These are phyloP conservation scores for Campoletis raptor DNA, from an alignment of 2,888 invertebrate genomes.

Conservation along the genomic window DNA sequence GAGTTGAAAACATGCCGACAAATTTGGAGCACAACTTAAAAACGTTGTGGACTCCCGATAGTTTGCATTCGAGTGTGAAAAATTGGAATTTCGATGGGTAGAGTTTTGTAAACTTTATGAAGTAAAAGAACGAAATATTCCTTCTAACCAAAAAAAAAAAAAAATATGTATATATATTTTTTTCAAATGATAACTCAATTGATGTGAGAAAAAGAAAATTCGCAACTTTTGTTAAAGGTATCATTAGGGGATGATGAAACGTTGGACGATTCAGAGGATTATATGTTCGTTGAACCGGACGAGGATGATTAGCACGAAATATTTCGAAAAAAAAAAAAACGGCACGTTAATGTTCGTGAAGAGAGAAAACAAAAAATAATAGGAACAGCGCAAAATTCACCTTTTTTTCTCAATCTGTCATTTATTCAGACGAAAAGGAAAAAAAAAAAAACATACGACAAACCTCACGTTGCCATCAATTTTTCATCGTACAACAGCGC, in stretches of 20 bases:
- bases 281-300: slow-evolving; percentile 74
- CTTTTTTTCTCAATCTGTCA: slow-evolving; percentile 57
- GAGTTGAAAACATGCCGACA: slow-evolving; percentile 36
- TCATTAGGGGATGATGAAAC: slow-evolving; percentile 74
- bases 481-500: slow-evolving; percentile 54
- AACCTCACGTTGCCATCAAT: slow-evolving; percentile 25
- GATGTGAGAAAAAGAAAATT: slow-evolving; percentile 43
- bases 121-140: background rate
- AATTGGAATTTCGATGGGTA: slow-evolving; percentile 56
- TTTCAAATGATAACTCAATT: slow-evolving; percentile 7
- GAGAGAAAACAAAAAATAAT: slow-evolving; percentile 4
- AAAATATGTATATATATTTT: slow-evolving; percentile 11
- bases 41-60: slow-evolving; percentile 58
- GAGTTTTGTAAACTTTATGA: background rate
- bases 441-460: slow-evolving; percentile 36
- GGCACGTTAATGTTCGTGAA: slow-evolving; percentile 23
- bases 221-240: slow-evolving; percentile 79
- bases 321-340: slow-evolving; percentile 7
- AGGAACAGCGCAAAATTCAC: slow-evolving; percentile 16
- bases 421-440: slow-evolving; percentile 51
- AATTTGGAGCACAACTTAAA: slow-evolving; percentile 50
- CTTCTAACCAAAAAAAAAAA: background rate
- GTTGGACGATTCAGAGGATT: slow-evolving; percentile 72
- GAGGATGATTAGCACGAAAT: slow-evolving; percentile 71
- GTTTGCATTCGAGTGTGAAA: slow-evolving; percentile 58